A percentile compares a stretch with the other conserved stretches of the same genome.
phyloP scores from a whole-genome alignment of 2,888 invertebrate species.

The Melolontha melolontha region DNA sequence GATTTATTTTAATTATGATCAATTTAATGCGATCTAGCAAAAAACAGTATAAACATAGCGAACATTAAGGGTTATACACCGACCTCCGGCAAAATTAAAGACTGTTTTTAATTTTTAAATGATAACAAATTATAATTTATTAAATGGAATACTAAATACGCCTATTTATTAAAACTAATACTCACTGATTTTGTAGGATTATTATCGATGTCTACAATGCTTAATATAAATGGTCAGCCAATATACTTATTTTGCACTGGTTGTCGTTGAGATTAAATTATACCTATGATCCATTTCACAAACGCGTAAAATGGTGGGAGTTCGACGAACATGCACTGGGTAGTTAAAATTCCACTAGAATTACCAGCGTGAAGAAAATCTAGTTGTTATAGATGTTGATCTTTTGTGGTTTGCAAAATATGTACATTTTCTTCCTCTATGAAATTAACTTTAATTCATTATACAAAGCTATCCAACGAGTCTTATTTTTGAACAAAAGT shows the following conservation, averaged over 20 bases:
- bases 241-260: constrained; percentile 28
- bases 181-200: constrained; percentile 11
- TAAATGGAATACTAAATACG: not conserved
- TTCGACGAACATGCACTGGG: constrained; percentile 1
- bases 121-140: not conserved
- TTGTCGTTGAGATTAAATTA: constrained; percentile 22
- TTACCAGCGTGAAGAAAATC: constrained; percentile 15
- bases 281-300: constrained; percentile 22
- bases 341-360: too few species aligned
- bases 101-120: not conserved
- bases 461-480: too few species aligned
- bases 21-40: too few species aligned
- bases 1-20: too few species aligned
- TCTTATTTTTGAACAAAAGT: too few species aligned
- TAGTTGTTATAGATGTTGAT: not conserved
- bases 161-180: constrained; percentile 1
- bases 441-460: too few species aligned
- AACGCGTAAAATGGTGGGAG: constrained; percentile 10
- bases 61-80: too few species aligned
- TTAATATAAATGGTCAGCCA: not conserved
- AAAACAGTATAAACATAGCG: too few species aligned
- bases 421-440: too few species aligned
- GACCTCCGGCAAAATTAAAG: too few species aligned
- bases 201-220: not conserved
- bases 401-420: too few species aligned